Conservation (phyloP, 2,888 invertebrate species). For the Heliconius erato region DNA sequence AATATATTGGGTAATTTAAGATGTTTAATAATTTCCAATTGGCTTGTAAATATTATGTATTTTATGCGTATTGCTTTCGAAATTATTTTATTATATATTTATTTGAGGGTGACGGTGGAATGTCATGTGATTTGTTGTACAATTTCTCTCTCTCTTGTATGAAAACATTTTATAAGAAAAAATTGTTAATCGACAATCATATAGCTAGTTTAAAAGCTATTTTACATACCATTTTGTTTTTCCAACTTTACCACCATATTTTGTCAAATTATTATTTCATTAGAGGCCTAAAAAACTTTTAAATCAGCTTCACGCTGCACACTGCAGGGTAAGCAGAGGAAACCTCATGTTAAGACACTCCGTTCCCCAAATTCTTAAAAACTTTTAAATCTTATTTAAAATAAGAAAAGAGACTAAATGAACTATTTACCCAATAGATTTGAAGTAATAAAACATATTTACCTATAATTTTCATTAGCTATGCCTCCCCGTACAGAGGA, state of each 20-base stretch:
- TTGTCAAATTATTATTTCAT: neutral
- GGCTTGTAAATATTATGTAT: constrained; percentile 32
- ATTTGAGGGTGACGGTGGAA: constrained; percentile 28
- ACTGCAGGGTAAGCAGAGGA: no score
- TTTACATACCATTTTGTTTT: no score
- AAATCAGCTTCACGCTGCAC: no score
- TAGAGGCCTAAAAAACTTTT: no score
- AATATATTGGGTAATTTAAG: neutral
- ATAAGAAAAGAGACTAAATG: neutral
- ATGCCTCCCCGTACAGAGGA: constrained; percentile 77
- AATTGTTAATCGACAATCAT: neutral
- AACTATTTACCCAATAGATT: neutral
- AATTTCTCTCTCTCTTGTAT: neutral
- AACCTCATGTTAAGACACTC: no score
- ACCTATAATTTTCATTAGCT: constrained; percentile 58
- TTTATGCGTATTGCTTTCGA: constrained; percentile 34
- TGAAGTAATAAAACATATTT: neutral
- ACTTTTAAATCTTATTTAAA: no score
- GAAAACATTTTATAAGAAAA: neutral
- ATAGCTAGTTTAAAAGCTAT: constrained; percentile 5
- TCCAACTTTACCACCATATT: neutral
- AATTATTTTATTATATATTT: constrained; percentile 9
- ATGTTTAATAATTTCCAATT: constrained; percentile 1
- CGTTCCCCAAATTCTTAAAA: no score
- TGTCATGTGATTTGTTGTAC: neutral